Evolutionary conservation across 2,888 invertebrate genomes (phyloP).

Genomic region (Platycheirus rosarum): DNA sequence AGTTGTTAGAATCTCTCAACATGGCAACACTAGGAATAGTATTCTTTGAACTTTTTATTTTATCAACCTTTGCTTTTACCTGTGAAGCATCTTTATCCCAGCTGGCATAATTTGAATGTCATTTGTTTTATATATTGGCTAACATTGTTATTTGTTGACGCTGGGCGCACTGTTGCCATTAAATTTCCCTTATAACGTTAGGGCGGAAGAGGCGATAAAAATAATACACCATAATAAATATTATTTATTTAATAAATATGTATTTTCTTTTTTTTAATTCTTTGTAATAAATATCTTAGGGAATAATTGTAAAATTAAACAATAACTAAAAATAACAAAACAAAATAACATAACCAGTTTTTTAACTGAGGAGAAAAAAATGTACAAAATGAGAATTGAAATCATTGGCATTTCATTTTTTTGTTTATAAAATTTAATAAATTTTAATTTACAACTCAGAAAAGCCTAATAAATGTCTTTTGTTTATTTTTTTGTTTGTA

Average conservation of each 20-base stretch:
- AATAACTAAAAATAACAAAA: constrained; percentile 71
- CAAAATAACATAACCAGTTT: constrained; percentile 52
- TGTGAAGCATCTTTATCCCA: no score
- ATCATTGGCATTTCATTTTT: constrained; percentile 31
- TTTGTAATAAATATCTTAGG: constrained; percentile 70
- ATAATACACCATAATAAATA: constrained; percentile 22
- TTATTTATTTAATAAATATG: constrained; percentile 65
- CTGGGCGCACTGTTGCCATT: no score
- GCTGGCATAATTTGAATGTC: no score
- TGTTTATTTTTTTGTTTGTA: constrained; percentile 25
- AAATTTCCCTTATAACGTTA: no score
- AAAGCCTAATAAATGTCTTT: constrained; percentile 54
- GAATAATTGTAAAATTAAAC: constrained; percentile 68
- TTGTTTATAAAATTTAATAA: constrained; percentile 24
- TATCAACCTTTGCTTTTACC: no score
- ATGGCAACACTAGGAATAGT: no score
- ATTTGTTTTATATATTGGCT: no score
- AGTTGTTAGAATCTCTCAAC: no score
- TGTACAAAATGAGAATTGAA: constrained; percentile 58
- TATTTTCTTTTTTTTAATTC: constrained; percentile 50
- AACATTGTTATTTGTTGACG: no score
- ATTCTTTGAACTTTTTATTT: no score
- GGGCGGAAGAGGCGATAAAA: no score
- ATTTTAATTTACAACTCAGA: constrained; percentile 24
- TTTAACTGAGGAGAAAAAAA: constrained; percentile 26